Conservation (phyloP, 1,140 invertebrate species). For the Eciton burchellii region DNA sequence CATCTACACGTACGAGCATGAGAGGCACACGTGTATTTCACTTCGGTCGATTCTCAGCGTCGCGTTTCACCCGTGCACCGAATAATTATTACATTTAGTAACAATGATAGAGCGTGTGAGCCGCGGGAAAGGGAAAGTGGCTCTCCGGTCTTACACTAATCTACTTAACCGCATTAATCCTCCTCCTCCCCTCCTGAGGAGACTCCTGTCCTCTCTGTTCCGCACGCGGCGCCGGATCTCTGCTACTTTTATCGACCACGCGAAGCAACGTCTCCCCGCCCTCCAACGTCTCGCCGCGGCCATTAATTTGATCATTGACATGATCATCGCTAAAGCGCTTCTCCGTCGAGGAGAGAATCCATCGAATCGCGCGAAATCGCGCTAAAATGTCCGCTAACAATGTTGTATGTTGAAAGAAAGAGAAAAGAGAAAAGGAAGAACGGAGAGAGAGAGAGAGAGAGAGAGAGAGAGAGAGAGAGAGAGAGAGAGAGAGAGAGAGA, state of each 20-base stretch:
- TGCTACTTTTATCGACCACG: neutral
- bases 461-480: too few relatives aligned
- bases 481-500: too few relatives aligned
- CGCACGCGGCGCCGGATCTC: neutral
- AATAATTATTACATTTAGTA: slow-evolving; percentile 37
- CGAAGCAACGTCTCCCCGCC: slow-evolving; percentile 9
- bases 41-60: slow-evolving; percentile 69
- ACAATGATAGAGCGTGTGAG: slow-evolving; percentile 42
- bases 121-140: slow-evolving; percentile 39
- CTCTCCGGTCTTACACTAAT: neutral
- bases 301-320: slow-evolving; percentile 15
- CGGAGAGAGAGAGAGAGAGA: too few relatives aligned
- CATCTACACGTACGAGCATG: slow-evolving; percentile 68
- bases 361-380: slow-evolving; percentile 7
- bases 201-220: slow-evolving; percentile 13
- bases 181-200: too few relatives aligned
- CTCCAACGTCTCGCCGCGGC: too few relatives aligned
- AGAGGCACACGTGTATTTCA: slow-evolving; percentile 37
- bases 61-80: slow-evolving; percentile 53
- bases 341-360: neutral
- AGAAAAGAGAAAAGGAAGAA: too few relatives aligned
- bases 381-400: neutral
- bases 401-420: slow-evolving; percentile 11
- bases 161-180: slow-evolving; percentile 30
- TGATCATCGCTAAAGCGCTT: slow-evolving; percentile 4